Evolutionary conservation across 2,797 vertebrate genomes (phyloP), one percentile per base, ranked within the genome.

Genomic region (Otus scops): DNA sequence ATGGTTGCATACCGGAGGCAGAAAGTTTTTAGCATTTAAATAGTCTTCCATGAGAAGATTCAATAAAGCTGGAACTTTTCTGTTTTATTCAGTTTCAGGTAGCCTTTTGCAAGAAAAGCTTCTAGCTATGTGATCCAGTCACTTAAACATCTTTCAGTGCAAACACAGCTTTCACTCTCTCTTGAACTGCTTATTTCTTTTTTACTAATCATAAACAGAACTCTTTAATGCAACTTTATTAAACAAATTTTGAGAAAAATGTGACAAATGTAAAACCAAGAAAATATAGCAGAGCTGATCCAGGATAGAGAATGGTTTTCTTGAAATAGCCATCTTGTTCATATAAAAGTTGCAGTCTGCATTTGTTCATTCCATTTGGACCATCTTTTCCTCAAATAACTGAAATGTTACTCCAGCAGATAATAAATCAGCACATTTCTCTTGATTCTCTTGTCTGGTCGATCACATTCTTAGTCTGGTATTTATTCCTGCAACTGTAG

Each of bases 371-470:
- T 85, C 76, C n/a, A n/a, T 64, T 92, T 83, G n/a, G 53, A 87
- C 41, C 24, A 75, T 54, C 79, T 92, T 90, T 84, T 75, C 69
- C 71, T 88, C 53, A 83, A 91, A 92, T 50, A 85, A 38, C 43
- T 85, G 34, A 71, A 77, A 77, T 36, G 45, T 53, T 94, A 76
- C 45, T 80, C 60, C 54, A 50, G 23, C 45, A 84, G 50, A 64
- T 20, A 82, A 85, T 87, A 94, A 92, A 95, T 92, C 64, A 89
- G 24, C 10, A 4, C 11, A 47, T 54, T 96, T 87, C 21, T 91
- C 71, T 85, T 80, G 38, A 65, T 77, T 77, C 6, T 89, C n/a
- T 87, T 64, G 27, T 83, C 53, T 76, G 21, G 34, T 76, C 10
- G 1, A 51, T 67, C 71, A 71, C 48, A 70, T 89, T 84, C 63